Percentiles rank a stretch among this genome's conserved stretches.
phyloP scores from a whole-genome alignment of 2,113 vertebrate species.

The Scartelaos histophorus region DNA sequence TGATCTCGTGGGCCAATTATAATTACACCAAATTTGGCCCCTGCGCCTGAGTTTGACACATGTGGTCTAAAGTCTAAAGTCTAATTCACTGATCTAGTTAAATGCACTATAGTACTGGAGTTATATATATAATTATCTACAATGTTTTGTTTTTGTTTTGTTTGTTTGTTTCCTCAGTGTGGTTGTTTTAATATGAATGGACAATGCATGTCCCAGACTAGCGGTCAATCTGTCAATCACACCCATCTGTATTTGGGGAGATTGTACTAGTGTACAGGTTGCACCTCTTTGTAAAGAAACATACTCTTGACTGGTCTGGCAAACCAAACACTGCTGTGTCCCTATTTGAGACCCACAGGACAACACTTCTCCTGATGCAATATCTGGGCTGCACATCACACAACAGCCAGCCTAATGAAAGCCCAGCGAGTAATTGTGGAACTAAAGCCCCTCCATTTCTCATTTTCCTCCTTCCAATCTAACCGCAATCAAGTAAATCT shows the following conservation, averaged over 20 bases:
- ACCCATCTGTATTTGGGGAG: not conserved
- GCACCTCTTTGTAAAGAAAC: not conserved
- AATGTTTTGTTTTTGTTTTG: too few species aligned
- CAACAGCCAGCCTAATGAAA: constrained; percentile 59
- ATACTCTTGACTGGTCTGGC: not conserved
- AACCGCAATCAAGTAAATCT: constrained; percentile 70
- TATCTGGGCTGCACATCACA: constrained; percentile 49
- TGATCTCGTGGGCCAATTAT: too few species aligned
- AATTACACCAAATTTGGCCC: too few species aligned
- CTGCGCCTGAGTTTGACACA: too few species aligned
- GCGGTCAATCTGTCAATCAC: too few species aligned
- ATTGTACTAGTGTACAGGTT: not conserved
- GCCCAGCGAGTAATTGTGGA: constrained; percentile 50
- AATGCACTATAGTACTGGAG: too few species aligned
- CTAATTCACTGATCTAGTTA: too few species aligned
- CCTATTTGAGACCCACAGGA: constrained; percentile 13
- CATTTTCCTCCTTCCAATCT: constrained; percentile 63
- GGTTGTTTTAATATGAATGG: too few species aligned
- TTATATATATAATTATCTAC: too few species aligned
- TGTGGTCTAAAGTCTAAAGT: too few species aligned
- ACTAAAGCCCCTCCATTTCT: constrained; percentile 51
- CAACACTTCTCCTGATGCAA: constrained; percentile 12
- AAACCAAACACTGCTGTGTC: not conserved
- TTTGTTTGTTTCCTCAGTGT: too few species aligned
- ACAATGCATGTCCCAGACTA: not conserved